Conservation (phyloP, 2,888 invertebrate species). For the Craniophora ligustri region DNA sequence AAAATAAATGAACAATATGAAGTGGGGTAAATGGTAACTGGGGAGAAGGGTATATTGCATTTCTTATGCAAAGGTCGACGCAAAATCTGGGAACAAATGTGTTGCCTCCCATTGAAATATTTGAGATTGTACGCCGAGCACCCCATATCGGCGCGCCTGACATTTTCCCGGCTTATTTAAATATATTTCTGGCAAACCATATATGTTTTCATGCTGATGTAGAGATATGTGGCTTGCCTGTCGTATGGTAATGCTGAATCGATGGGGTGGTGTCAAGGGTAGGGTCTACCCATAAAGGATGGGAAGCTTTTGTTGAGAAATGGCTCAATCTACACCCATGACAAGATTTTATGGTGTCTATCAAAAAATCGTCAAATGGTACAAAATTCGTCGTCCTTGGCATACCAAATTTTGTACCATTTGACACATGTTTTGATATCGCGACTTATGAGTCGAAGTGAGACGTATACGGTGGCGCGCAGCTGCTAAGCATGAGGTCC, state of each 20-base stretch:
- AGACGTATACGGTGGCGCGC: too few species aligned
- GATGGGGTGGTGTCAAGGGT: slow-evolving; percentile 1
- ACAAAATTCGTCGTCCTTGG: too few species aligned
- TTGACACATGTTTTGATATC: too few species aligned
- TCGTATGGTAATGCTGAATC: slow-evolving; percentile 16
- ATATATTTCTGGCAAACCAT: slow-evolving; percentile 28
- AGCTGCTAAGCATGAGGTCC: too few species aligned
- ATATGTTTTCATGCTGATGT: slow-evolving; percentile 9
- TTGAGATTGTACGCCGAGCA: slow-evolving; percentile 18
- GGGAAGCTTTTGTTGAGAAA: slow-evolving; percentile 3
- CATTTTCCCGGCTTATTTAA: slow-evolving; percentile 35
- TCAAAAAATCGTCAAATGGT: too few species aligned
- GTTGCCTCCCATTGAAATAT: slow-evolving; percentile 33
- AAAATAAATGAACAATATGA: slow-evolving; percentile 47
- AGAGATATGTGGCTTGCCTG: not conserved
- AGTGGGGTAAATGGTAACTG: slow-evolving; percentile 4
- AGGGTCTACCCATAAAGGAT: not conserved
- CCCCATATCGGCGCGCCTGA: slow-evolving; percentile 5
- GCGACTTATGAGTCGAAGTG: too few species aligned
- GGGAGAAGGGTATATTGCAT: slow-evolving; percentile 40
- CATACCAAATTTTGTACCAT: not conserved
- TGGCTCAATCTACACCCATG: not conserved
- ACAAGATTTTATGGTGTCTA: too few species aligned
- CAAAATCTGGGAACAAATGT: slow-evolving; percentile 31
- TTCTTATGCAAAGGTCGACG: slow-evolving; percentile 35